These are phyloP conservation scores for Pipistrellus pipistrellus DNA, from an alignment of 2,797 vertebrate genomes.

Conservation along the genomic window DNA sequence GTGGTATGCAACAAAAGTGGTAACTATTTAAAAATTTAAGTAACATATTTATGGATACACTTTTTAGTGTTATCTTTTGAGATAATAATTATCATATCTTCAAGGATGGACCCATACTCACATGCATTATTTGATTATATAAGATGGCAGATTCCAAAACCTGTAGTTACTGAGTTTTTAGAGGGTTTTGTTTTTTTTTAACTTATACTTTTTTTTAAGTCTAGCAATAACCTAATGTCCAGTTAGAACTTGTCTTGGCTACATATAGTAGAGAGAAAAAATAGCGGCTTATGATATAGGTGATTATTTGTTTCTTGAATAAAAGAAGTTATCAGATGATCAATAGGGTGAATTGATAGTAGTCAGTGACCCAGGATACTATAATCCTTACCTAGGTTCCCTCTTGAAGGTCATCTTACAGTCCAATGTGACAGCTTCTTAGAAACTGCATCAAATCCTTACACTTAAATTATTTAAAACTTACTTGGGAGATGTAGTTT, in stretches of 20 bases:
- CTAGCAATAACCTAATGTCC: neutral
- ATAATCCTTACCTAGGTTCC: neutral
- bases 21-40: neutral
- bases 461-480: neutral
- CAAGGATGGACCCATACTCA: neutral
- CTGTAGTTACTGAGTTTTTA: neutral
- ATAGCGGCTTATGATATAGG: neutral
- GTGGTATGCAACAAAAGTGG: neutral
- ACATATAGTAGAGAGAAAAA: neutral
- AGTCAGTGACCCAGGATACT: neutral
- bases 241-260: neutral
- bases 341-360: neutral
- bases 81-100: neutral
- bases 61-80: neutral
- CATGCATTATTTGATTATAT: neutral
- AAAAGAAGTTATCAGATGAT: slow-evolving; percentile 1
- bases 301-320: slow-evolving; percentile 5
- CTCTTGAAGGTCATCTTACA: neutral
- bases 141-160: slow-evolving; percentile 13
- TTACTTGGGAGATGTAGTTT: neutral
- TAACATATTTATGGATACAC: neutral
- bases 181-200: neutral
- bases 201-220: neutral
- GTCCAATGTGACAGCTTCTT: neutral
- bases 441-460: neutral